These are phyloP conservation scores for Andrena camellia DNA, from an alignment of 2,888 invertebrate genomes.

Conservation along the genomic window DNA sequence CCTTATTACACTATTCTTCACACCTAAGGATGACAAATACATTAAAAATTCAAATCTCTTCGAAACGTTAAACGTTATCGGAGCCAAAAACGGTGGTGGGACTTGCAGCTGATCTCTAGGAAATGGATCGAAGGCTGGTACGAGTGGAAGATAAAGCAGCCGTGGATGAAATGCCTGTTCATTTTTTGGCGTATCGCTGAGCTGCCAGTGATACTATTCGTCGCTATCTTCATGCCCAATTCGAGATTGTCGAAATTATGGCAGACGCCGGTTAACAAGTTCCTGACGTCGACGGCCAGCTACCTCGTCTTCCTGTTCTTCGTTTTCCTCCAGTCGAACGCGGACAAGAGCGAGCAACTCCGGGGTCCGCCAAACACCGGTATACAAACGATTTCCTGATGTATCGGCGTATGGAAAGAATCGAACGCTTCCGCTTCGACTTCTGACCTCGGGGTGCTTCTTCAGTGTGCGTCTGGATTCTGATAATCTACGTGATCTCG, in stretches of 20 bases:
- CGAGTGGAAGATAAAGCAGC: constrained; percentile 86
- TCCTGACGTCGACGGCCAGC: constrained; percentile 89
- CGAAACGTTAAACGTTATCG: neutral
- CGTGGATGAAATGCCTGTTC: constrained; percentile 83
- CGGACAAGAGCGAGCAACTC: constrained; percentile 87
- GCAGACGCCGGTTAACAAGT: constrained; percentile 90
- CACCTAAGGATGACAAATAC: too few relatives aligned
- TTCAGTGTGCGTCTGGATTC: constrained; percentile 78
- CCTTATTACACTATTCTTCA: too few relatives aligned
- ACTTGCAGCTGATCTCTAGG: constrained; percentile 86
- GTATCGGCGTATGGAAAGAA: neutral
- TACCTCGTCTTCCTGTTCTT: constrained; percentile 89
- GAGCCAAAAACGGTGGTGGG: too few relatives aligned
- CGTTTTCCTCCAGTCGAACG: constrained; percentile 88
- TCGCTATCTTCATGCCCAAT: constrained; percentile 85
- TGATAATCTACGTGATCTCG: constrained; percentile 87
- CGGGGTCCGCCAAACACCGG: constrained; percentile 88
- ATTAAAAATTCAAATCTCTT: neutral
- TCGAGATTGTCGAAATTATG: constrained; percentile 86
- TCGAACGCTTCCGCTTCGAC: neutral
- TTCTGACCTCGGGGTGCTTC: constrained; percentile 36
- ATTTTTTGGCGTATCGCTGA: constrained; percentile 83
- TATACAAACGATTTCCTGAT: constrained; percentile 43
- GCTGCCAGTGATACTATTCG: constrained; percentile 85
- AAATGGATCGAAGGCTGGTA: constrained; percentile 89